Evolutionary conservation across 2,113 vertebrate species (phyloP), one percentile per base, ranked within the genome.

Genomic region (Setophaga petechia): DNA sequence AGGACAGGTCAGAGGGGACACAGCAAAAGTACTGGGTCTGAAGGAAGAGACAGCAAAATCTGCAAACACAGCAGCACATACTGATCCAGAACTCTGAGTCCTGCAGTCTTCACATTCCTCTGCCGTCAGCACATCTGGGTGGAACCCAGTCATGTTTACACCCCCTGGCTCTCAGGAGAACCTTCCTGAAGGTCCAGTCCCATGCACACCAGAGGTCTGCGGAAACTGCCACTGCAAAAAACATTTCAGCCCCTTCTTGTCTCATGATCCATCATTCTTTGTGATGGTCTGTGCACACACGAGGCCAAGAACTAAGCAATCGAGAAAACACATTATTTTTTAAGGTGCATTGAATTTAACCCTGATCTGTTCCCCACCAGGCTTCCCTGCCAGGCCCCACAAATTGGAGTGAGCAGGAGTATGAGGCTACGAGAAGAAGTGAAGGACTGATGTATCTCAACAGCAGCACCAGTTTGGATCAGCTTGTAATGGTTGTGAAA

Each of bases 401-500:
- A 57, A 79, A 85, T 1, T 18, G 41, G 39, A 93, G 46, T 23
- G 27, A 81, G 68, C 20, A 58, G 73, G 39, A 95, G 12, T 16
- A 19, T 0, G 0, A 81, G 46, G 49, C 11, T 44, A 18, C 1
- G 4, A 75, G 30, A 90, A 83, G 47, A 77, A 71, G 27, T 27
- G 21, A 76, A 77, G 33, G n/a, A 59, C n/a, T 41, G 33, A 68
- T n/a, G 8, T 16, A 66, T 10, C 41, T 10, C 41, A 83, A 4
- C 15, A 90, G 44, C 23, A 68, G 14, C 15, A 11, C 51, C 33
- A 67, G 13, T 55, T 23, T 51, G 41, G 33, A 84, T 54, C 43
- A 87, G 43, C 21, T 75, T 72, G 54, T 6, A 2, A 6, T 3
- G 1, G 23, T 4, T 82, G n/a, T 76, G 62, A 73, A 89, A 77